A percentile compares a stretch with the other conserved stretches of the same genome.
phyloP scores from a whole-genome alignment of 2,888 invertebrate genomes.

The Chrysodeixis includens region DNA sequence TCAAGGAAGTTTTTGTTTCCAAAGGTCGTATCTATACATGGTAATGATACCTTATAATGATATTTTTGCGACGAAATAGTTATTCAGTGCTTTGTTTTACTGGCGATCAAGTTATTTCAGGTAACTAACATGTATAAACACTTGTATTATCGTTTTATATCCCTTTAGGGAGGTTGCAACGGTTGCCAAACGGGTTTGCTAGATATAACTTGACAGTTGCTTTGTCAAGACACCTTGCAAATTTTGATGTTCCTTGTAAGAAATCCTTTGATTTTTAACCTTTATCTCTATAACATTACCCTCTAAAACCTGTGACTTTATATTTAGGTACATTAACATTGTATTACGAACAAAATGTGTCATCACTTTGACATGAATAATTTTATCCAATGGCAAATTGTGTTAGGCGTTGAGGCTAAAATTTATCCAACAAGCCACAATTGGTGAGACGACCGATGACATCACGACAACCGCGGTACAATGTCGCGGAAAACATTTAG shows the following conservation, averaged over 20 bases:
- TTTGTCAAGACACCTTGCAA: constrained; percentile 58
- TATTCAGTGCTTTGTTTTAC: constrained; percentile 70
- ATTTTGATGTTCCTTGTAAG: constrained; percentile 43
- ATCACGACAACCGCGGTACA: constrained; percentile 63
- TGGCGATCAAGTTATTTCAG: constrained; percentile 54
- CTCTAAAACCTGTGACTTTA: background rate
- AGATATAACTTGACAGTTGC: constrained; percentile 57
- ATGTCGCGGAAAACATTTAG: constrained; percentile 51
- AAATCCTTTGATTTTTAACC: constrained; percentile 26
- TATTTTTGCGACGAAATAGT: constrained; percentile 74
- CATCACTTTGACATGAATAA: constrained; percentile 40
- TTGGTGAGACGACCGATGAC: constrained; percentile 67
- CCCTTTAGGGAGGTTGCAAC: constrained; percentile 34
- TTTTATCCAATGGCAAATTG: constrained; percentile 35
- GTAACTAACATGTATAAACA: constrained; percentile 40
- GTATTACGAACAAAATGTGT: constrained; percentile 23
- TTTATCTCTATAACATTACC: constrained; percentile 10
- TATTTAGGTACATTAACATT: constrained; percentile 3
- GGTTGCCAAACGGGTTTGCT: constrained; percentile 43
- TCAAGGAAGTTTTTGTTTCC: constrained; percentile 76
- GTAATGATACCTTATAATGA: constrained; percentile 71
- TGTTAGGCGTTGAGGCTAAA: constrained; percentile 43
- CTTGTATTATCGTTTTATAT: constrained; percentile 30
- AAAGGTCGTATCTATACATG: constrained; percentile 83
- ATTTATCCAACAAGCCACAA: constrained; percentile 60